Base-by-base conservation (phyloP, 2,888 invertebrate species). In the Phortica okadai region DNA sequence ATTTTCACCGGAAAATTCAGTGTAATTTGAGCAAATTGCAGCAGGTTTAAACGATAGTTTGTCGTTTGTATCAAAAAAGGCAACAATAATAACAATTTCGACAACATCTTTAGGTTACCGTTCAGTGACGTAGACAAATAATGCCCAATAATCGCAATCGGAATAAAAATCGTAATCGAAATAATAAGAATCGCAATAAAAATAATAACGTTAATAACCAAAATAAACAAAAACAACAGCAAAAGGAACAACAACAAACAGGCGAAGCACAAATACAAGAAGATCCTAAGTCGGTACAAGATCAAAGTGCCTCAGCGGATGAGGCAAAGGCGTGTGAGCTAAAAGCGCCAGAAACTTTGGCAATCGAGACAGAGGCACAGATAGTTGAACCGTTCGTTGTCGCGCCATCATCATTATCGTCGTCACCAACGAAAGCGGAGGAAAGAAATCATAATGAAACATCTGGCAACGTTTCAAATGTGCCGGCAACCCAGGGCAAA, bases 141-240 rank as follows among this genome's bases (percentile, higher is more conserved):
- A 89, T 90, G 91, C 90, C 90, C 76, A 90, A 88, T 82, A 85
- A 90, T 78, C 87, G 87, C 73, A 89, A 88, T 81, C 88, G 87
- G 54, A 89, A 89, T 81, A 89, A 84, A 74, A 85, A 87, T 79
- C 85, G 87, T 77, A 88, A 86, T 78, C 87, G 89, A 75, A 89
- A 87, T 45, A 90, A 86, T 78, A 89, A 89, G 76, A 90, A 85
- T 78, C 79, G 86, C 79, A 86, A 85, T 77, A 87, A 85, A 76
- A 86, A 85, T 76, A 89, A 85, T 77, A 88, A 83, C 74, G 83
- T 81, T 67, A 84, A 84, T 75, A 84, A 82, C 74, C 81, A 81
- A 78, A 80, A 80, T 66, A 80, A 80, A 73, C 78, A 82, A 73
- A 77, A 82, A 50, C 80, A 79, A 74, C 78, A 82, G 33, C 16